Evolutionary conservation across 2,888 invertebrate species (phyloP).

Genomic region (Stegana nigrithorax): DNA sequence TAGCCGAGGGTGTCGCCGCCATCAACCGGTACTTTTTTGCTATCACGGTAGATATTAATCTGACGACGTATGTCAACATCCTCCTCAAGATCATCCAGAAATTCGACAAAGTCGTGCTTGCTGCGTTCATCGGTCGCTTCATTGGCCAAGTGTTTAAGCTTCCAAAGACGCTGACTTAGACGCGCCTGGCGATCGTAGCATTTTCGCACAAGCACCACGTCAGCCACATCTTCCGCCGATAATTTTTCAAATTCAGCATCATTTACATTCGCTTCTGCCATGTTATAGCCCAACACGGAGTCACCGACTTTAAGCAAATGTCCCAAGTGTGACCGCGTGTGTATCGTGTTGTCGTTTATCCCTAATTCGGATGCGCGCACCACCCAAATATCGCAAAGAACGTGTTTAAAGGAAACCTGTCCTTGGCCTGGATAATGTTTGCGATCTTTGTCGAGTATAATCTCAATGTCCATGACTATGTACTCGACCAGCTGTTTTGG

Average conservation of each 20-base stretch:
- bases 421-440: slow-evolving; percentile 90
- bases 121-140: slow-evolving; percentile 76
- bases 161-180: slow-evolving; percentile 87
- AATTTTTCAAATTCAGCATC: slow-evolving; percentile 89
- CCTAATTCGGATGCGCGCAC: slow-evolving; percentile 89
- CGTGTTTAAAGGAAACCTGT: slow-evolving; percentile 85
- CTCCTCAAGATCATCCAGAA: slow-evolving; percentile 97
- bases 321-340: slow-evolving; percentile 93
- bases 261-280: slow-evolving; percentile 92
- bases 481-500: slow-evolving; percentile 93
- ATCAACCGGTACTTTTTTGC: slow-evolving; percentile 72
- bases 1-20: slow-evolving; percentile 71
- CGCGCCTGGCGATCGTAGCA: slow-evolving; percentile 80
- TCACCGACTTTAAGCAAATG: slow-evolving; percentile 94
- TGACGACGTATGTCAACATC: slow-evolving; percentile 89
- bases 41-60: slow-evolving; percentile 89
- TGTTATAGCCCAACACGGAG: slow-evolving; percentile 90
- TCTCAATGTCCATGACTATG: slow-evolving; percentile 93
- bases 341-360: slow-evolving; percentile 81
- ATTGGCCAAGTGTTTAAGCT: slow-evolving; percentile 86
- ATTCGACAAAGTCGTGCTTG: slow-evolving; percentile 88
- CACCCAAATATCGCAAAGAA: slow-evolving; percentile 93
- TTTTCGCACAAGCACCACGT: slow-evolving; percentile 96
- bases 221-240: slow-evolving; percentile 77
- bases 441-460: slow-evolving; percentile 73